Evolutionary conservation across 2,888 invertebrate genomes (phyloP).

Genomic region (Nemotelus pantherinus): DNA sequence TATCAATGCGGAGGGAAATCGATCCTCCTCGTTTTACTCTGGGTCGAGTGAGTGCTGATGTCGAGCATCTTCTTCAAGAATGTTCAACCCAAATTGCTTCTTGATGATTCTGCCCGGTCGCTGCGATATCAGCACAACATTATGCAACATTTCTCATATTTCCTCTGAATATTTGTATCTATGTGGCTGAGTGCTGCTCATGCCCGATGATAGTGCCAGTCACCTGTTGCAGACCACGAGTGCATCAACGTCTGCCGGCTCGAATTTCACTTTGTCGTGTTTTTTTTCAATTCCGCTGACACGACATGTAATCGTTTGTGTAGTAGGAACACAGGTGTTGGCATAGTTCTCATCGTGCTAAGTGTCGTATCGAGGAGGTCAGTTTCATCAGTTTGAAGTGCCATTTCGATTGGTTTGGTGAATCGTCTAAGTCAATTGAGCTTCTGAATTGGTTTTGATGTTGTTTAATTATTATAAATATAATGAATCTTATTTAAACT

Average conservation of each 20-base stretch:
- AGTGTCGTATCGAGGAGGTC: background rate
- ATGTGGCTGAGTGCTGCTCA: background rate
- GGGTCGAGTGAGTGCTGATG: background rate
- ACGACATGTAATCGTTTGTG: background rate
- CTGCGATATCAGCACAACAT: slow-evolving; percentile 13
- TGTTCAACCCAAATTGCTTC: slow-evolving; percentile 37
- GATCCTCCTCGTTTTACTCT: slow-evolving; percentile 29
- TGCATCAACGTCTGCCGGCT: background rate
- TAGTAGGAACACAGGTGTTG: background rate
- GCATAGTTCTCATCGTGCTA: slow-evolving; percentile 3
- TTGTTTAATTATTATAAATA: no score
- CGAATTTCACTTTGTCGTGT: slow-evolving; percentile 18
- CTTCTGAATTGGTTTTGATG: no score
- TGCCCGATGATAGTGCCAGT: background rate
- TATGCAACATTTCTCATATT: slow-evolving; percentile 38
- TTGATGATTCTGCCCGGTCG: background rate
- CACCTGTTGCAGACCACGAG: slow-evolving; percentile 36
- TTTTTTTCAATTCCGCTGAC: slow-evolving; percentile 10
- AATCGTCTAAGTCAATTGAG: no score
- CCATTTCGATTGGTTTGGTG: no score
- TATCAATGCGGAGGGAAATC: background rate
- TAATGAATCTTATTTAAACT: no score
- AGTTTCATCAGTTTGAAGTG: no score
- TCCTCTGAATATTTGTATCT: background rate
- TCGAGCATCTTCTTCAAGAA: slow-evolving; percentile 16